Base-by-base conservation (phyloP, 2,888 invertebrate genomes). In the Eucera pruinosa region DNA sequence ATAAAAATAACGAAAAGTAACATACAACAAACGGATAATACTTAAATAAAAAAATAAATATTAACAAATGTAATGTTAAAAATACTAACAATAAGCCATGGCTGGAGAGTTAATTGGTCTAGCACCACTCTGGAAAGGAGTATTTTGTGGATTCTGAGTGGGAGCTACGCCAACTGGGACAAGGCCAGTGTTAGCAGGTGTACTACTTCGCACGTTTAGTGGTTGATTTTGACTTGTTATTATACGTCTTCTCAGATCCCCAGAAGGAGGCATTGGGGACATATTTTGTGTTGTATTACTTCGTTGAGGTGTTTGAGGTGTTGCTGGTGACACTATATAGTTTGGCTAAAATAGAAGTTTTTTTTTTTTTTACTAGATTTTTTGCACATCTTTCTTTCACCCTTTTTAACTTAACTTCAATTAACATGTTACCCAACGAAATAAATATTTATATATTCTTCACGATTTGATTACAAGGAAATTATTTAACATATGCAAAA, bases 221-320 rank as follows among this genome's bases (percentile, higher is more conserved):
- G 77, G 72, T 55, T 85, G 79, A 75, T 85, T 90, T 67, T 84
- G 81, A 73, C 60, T 47, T 30, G 87, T 73, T 69, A 90, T 69
- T 39, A 88, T 84, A 84, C 91, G 87, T 67, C 88, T 88, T 65
- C 92, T 87, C 43, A 92, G 70, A 58, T 89, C 88, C 18, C 69
- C 85, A 58, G 78, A 82, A 48, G 82, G 82, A 50, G 85, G 80
- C 33, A 81, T 25, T n/a, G 88, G 65, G 33, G 85, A 71, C 27
- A 78, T 30, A 58, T 76, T 72, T 68, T 85, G 85, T n/a, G 90
- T 87, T 25, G 87, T 88, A 65, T 68, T 74, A 23, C 81, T 68
- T 41, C 83, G 78, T 15, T 83, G 84, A 52, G 89, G 86, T 33
- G 85, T 88, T 62, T 87, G 36, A 33, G 33, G 86, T 47, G 47